These are phyloP conservation scores for Drosophila hamatofila DNA, from an alignment of 2,888 invertebrate genomes.

Conservation along the genomic window DNA sequence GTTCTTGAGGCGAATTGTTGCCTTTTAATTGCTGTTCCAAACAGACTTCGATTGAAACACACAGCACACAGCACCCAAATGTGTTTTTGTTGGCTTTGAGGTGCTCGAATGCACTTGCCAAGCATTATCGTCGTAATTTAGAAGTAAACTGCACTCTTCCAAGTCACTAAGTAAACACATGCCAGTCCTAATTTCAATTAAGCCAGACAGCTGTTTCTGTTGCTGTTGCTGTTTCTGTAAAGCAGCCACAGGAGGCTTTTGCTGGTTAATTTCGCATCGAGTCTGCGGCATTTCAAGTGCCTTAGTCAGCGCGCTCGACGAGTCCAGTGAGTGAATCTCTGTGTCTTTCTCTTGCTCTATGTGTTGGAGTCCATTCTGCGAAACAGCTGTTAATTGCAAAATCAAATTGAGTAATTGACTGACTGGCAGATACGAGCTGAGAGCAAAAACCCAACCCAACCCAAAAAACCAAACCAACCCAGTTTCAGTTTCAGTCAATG, in stretches of 20 bases:
- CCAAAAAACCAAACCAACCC: constrained; percentile 8
- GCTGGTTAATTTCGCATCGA: constrained; percentile 27
- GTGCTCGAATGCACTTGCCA: constrained; percentile 30
- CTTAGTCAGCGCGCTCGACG: constrained; percentile 28
- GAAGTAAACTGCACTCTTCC: constrained; percentile 40
- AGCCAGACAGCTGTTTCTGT: constrained; percentile 43
- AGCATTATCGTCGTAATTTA: constrained; percentile 24
- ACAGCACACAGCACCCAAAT: constrained; percentile 2
- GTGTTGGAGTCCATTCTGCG: constrained; percentile 35
- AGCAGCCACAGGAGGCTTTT: constrained; percentile 17
- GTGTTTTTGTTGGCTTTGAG: background rate
- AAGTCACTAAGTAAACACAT: constrained; percentile 52
- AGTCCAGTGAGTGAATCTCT: constrained; percentile 6
- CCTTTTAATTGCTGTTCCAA: background rate
- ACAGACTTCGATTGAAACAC: constrained; percentile 7
- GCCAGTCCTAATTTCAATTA: constrained; percentile 58
- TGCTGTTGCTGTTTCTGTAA: constrained; percentile 26
- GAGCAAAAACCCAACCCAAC: constrained; percentile 32
- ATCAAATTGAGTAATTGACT: constrained; percentile 72
- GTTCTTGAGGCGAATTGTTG: background rate
- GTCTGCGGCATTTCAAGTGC: constrained; percentile 49
- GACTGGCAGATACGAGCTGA: constrained; percentile 45
- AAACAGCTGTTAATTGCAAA: constrained; percentile 76
- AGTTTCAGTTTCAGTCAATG: constrained; percentile 1
- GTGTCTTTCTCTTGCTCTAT: background rate